Conservation (phyloP, 2,888 invertebrate species). For the Norana najaformis region DNA sequence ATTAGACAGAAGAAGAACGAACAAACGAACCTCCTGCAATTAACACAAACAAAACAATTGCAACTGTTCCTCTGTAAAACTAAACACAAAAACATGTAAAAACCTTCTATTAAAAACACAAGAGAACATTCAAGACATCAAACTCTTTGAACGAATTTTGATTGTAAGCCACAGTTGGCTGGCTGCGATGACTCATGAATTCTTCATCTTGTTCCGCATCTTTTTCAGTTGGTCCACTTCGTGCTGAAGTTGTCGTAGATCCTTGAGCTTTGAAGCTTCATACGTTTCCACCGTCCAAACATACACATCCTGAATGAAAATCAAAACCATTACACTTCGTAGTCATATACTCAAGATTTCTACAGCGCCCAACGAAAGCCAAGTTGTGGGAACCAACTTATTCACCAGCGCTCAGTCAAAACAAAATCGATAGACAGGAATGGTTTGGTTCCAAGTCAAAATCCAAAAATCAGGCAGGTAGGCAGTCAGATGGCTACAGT, state of each 20-base stretch:
- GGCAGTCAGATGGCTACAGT: too few species aligned
- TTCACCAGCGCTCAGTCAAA: too few species aligned
- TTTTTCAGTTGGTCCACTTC: not conserved
- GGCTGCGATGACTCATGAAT: not conserved
- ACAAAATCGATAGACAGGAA: not conserved
- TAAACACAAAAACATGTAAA: not conserved
- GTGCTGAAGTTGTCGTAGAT: not conserved
- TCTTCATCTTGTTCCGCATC: not conserved
- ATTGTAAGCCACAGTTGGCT: not conserved
- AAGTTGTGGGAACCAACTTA: too few species aligned
- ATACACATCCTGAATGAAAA: constrained; percentile 7
- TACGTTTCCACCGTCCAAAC: not conserved
- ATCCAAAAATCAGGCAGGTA: too few species aligned
- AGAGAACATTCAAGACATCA: not conserved
- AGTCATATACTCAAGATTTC: too few species aligned
- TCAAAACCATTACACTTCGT: too few species aligned
- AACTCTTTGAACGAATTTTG: not conserved
- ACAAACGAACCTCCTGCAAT: not conserved
- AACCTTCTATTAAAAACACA: not conserved
- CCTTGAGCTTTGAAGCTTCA: not conserved
- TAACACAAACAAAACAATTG: not conserved
- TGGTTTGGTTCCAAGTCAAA: too few species aligned
- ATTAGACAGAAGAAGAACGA: not conserved
- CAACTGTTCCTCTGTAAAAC: not conserved
- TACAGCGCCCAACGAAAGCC: too few species aligned